Percentiles rank a stretch among this genome's conserved stretches.
Evolutionary conservation across 2,797 vertebrate species (phyloP).

Genomic region (Pelodytes ibericus): DNA sequence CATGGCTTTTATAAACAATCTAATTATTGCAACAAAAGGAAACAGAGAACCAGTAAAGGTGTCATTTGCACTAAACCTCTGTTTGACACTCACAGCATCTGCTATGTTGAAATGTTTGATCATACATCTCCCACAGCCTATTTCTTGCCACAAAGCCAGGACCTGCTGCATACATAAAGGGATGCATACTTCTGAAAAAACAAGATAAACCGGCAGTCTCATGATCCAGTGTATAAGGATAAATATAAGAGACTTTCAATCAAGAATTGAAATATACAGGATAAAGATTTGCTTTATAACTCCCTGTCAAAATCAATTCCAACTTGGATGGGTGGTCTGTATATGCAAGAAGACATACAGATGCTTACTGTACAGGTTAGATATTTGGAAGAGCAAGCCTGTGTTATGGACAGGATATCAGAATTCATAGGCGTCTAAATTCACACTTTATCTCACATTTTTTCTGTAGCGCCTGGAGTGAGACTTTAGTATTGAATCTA

Average conservation of each 20-base stretch:
- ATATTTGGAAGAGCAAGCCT: too few relatives aligned
- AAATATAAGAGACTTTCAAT: conserved; percentile 34
- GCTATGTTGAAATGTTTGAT: conserved; percentile 25
- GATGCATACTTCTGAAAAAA: conserved; percentile 7
- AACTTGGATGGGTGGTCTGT: too few relatives aligned
- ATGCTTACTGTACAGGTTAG: too few relatives aligned
- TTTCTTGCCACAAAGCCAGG: conserved; percentile 15
- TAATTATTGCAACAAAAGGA: conserved; percentile 20
- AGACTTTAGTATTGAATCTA: too few relatives aligned
- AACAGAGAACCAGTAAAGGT: conserved; percentile 20
- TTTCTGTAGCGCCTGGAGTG: too few relatives aligned
- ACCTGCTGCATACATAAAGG: conserved; percentile 31
- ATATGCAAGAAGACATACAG: too few relatives aligned
- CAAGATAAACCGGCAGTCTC: background rate
- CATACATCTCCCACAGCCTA: conserved; percentile 17
- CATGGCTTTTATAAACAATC: background rate
- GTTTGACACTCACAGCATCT: conserved; percentile 15
- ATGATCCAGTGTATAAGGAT: background rate
- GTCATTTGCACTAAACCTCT: conserved; percentile 10
- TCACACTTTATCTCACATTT: too few relatives aligned
- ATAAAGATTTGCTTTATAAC: too few relatives aligned
- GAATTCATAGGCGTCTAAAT: too few relatives aligned
- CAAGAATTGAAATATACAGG: conserved; percentile 19
- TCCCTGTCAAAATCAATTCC: too few relatives aligned
- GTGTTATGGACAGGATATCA: too few relatives aligned